Conservation (phyloP, 1,140 invertebrate species). For the Harlomillsia oculata region DNA sequence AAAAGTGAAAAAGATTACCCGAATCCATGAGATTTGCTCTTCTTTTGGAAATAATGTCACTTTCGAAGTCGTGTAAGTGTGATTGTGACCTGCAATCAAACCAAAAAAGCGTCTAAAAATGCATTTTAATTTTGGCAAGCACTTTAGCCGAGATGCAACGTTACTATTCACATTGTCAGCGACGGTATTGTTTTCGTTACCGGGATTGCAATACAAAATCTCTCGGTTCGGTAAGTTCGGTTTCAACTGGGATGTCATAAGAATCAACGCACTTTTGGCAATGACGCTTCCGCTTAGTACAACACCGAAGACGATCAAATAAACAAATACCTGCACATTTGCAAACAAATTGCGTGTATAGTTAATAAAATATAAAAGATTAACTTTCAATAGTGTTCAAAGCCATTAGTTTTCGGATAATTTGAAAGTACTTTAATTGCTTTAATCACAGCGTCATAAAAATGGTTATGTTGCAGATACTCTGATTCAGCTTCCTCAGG, state of each 20-base stretch:
- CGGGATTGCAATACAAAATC: constrained; percentile 20
- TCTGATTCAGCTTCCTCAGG: constrained; percentile 40
- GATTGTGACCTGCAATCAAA: not conserved
- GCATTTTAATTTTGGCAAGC: no score
- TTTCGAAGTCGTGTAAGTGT: constrained; percentile 9
- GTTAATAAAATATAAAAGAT: not conserved
- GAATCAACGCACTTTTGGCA: constrained; percentile 39
- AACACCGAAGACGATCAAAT: constrained; percentile 40
- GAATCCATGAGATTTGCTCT: constrained; percentile 43
- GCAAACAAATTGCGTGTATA: not conserved
- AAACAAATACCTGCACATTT: constrained; percentile 33
- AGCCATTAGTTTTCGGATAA: no score
- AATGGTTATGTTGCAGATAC: constrained; percentile 35
- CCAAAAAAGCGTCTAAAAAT: not conserved
- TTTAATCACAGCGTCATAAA: constrained; percentile 37
- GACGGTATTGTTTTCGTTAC: constrained; percentile 2
- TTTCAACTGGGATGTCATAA: constrained; percentile 42
- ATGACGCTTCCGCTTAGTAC: constrained; percentile 39
- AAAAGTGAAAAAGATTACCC: constrained; percentile 42
- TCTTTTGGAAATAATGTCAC: no score
- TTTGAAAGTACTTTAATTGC: constrained; percentile 37
- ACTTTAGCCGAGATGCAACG: no score
- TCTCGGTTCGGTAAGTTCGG: constrained; percentile 23
- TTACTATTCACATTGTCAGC: no score
- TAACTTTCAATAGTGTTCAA: no score